Evolutionary conservation across 92 coral and sea anemone species (phyloP), one percentile per base, ranked within the genome.

Genomic region (Blastomussa wellsi): DNA sequence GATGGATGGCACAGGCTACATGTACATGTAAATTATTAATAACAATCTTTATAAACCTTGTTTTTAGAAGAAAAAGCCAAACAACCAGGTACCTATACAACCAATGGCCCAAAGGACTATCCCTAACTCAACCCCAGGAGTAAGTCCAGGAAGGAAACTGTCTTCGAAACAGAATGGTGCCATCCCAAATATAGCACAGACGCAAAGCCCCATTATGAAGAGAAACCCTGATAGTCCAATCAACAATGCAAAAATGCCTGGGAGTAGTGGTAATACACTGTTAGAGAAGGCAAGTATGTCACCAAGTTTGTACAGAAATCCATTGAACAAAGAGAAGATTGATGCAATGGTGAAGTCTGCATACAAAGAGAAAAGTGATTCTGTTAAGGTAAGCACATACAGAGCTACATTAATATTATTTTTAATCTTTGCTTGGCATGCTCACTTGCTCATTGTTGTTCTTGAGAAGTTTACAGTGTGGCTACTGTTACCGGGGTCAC

Each of bases 361-460:
- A 42, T 82, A 92, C 79, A 89, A 84, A 48, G 89, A 77, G 47
- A 84, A 88, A 65, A 77, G 88, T 28, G 92, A 94, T 77, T 87
- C 93, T 31, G 91, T 92, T 16, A 92, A 88, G 96, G 96, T 85
- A 37, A 80, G 35, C 31, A 49, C n/a, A n/a, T n/a, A n/a, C n/a
- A n/a, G n/a, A n/a, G n/a, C n/a, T n/a, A n/a, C n/a, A n/a, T n/a
- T n/a, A n/a, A n/a, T n/a, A n/a, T n/a, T n/a, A n/a, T n/a, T n/a
- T n/a, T n/a, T n/a, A n/a, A n/a, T n/a, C n/a, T n/a, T n/a, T n/a
- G n/a, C n/a, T n/a, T n/a, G n/a, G n/a, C n/a, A n/a, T n/a, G n/a
- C n/a, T n/a, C n/a, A n/a, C n/a, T n/a, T n/a, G n/a, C n/a, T n/a
- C n/a, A n/a, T n/a, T n/a, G n/a, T n/a, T n/a, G n/a, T n/a, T n/a